A percentile compares a stretch with the other conserved stretches of the same genome.
These are phyloP conservation scores for Radopholus similis DNA, from an alignment of 1,140 invertebrate genomes.

Conservation along the genomic window DNA sequence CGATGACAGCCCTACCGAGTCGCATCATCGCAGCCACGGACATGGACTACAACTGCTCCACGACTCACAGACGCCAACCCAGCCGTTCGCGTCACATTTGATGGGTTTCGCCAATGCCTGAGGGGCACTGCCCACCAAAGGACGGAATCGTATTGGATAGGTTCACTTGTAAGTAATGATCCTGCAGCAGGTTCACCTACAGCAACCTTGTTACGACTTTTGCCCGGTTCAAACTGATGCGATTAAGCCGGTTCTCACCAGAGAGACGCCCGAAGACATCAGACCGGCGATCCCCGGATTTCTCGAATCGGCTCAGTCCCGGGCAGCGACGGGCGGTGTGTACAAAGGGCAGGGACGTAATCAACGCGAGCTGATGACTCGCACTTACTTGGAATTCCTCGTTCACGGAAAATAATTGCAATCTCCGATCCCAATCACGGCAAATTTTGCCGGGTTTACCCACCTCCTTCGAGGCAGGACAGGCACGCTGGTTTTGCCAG, in stretches of 20 bases:
- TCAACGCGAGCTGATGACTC: constrained; percentile 78
- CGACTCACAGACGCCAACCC: constrained; percentile 21
- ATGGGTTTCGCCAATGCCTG: neutral
- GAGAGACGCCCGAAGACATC: constrained; percentile 63
- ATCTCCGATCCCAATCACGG: constrained; percentile 77
- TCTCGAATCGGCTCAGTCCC: constrained; percentile 78
- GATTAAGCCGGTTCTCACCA: constrained; percentile 70
- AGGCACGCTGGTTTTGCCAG: constrained; percentile 70
- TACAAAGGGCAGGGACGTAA: constrained; percentile 82
- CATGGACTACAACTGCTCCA: constrained; percentile 28
- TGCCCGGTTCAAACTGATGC: constrained; percentile 76
- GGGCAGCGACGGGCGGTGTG: constrained; percentile 84
- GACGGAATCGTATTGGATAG: neutral
- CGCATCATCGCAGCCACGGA: constrained; percentile 33
- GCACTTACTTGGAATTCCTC: constrained; percentile 82
- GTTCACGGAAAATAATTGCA: constrained; percentile 78
- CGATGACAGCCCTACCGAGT: constrained; percentile 18
- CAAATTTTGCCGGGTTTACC: constrained; percentile 74
- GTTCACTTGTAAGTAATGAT: constrained; percentile 65
- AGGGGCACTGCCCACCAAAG: constrained; percentile 70
- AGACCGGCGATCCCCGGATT: constrained; percentile 69
- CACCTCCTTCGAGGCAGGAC: constrained; percentile 70
- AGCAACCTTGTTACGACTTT: constrained; percentile 83
- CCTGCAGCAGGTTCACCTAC: constrained; percentile 82
- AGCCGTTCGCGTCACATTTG: too few species aligned